phyloP scores from a whole-genome alignment of 2,797 vertebrate species.

The Sebastes paucispinis region DNA sequence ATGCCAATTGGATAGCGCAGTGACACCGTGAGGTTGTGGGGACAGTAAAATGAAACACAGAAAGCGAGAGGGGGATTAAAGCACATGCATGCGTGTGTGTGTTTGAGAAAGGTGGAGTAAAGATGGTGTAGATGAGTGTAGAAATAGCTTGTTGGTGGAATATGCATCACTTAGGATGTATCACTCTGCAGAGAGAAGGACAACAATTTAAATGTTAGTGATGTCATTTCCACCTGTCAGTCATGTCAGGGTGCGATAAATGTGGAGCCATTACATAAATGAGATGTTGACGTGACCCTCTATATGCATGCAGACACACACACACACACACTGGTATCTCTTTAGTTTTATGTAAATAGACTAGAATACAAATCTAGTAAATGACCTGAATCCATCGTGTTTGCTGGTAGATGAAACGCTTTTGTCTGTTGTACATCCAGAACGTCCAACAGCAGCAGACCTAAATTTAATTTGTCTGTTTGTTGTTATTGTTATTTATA shows the following conservation, averaged over 20 bases:
- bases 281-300: slow-evolving; percentile 76
- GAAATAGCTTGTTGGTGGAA: slow-evolving; percentile 65
- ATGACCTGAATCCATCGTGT: neutral
- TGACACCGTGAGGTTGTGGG: slow-evolving; percentile 62
- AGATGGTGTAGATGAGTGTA: slow-evolving; percentile 51
- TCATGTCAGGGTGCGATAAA: slow-evolving; percentile 73
- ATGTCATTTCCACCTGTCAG: slow-evolving; percentile 81
- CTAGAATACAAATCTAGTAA: slow-evolving; percentile 37
- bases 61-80: slow-evolving; percentile 32
- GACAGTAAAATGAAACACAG: slow-evolving; percentile 65
- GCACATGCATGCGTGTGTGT: neutral
- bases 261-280: slow-evolving; percentile 81
- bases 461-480: neutral
- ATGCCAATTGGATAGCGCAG: slow-evolving; percentile 76
- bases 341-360: slow-evolving; percentile 48
- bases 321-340: neutral
- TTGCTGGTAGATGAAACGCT: neutral
- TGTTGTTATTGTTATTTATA: neutral
- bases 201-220: slow-evolving; percentile 74
- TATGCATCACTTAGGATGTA: slow-evolving; percentile 68
- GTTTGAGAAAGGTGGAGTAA: slow-evolving; percentile 44
- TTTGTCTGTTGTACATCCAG: neutral
- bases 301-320: slow-evolving; percentile 39
- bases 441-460: neutral
- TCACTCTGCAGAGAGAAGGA: slow-evolving; percentile 71